Evolutionary conservation across 2,888 invertebrate genomes (phyloP), one percentile per base, ranked within the genome.

Genomic region (Ormyrus thymus): DNA sequence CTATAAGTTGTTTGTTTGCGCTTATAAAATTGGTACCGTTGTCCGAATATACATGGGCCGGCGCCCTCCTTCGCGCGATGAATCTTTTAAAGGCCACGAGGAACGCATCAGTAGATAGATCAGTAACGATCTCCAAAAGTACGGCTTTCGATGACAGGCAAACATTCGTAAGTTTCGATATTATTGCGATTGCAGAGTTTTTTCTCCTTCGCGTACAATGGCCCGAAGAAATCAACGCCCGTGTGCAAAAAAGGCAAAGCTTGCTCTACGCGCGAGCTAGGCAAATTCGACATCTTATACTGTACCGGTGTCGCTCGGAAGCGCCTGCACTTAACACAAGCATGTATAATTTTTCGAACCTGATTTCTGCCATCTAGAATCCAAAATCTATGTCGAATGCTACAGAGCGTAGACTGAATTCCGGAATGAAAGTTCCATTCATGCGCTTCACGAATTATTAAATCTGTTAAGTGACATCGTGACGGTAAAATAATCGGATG

Each of bases 191-290:
- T 83, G 45, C 85, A 70, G 56, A 69, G 56, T 51, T 80, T 82
- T 29, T 74, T 81, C 58, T 84, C 82, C 45, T 83, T 83, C 13
- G 84, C 77, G 10, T 69, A 70, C 43, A 86, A 82, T 5, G 86
- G 84, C 4, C 86, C 86, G 46, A 82, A 84, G 79, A 83, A 86
- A 80, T 87, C 86, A 0, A 86, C 69, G 0, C 85, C 86, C 43
- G 79, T 75, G 8, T 81, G 81, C 0, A 55, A 58, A 81, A 87
- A 87, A 61, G 86, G 82, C 9, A 10, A 11, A 6, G 15, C 10
- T 48, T 64, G 3, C 10, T 48, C 64, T 5, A 64, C 50, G 11
- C 64, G 48, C 6, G 50, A 0, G 84, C 83, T 50, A 1, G 86
- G 87, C 46, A 87, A 81, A 58, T 86, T 56, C 7, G 83, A 85